phyloP scores from a whole-genome alignment of 2,888 invertebrate genomes.

The Leistus spinibarbis region DNA sequence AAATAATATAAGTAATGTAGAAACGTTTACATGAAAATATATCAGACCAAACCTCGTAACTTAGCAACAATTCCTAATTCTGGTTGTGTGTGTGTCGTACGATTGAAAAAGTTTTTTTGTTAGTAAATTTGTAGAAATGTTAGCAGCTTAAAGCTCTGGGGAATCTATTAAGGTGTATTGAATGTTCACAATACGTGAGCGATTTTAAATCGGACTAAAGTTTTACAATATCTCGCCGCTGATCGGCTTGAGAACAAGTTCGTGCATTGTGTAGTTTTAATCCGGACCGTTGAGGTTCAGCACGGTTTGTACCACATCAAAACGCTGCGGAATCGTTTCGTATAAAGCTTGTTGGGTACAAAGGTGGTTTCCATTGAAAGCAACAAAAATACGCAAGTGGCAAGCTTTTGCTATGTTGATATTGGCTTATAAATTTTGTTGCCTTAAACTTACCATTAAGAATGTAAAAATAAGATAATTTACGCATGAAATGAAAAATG shows the following conservation, averaged over 20 bases:
- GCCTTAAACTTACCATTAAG: too few relatives aligned
- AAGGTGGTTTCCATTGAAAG: too few relatives aligned
- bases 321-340: not conserved
- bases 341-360: not conserved
- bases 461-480: too few relatives aligned
- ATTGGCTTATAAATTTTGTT: too few relatives aligned
- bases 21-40: too few relatives aligned
- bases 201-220: not conserved
- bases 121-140: not conserved
- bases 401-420: too few relatives aligned
- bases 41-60: too few relatives aligned
- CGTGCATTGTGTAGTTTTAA: not conserved
- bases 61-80: too few relatives aligned
- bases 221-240: not conserved
- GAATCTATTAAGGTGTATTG: not conserved
- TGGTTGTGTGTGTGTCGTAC: too few relatives aligned
- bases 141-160: not conserved
- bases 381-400: too few relatives aligned
- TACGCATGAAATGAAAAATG: too few relatives aligned
- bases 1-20: too few relatives aligned
- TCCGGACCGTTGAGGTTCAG: not conserved
- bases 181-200: not conserved
- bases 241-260: not conserved
- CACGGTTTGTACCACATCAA: not conserved
- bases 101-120: not conserved